These are phyloP conservation scores for Condylostylus longicornis DNA, from an alignment of 1,140 invertebrate species.

Conservation along the genomic window DNA sequence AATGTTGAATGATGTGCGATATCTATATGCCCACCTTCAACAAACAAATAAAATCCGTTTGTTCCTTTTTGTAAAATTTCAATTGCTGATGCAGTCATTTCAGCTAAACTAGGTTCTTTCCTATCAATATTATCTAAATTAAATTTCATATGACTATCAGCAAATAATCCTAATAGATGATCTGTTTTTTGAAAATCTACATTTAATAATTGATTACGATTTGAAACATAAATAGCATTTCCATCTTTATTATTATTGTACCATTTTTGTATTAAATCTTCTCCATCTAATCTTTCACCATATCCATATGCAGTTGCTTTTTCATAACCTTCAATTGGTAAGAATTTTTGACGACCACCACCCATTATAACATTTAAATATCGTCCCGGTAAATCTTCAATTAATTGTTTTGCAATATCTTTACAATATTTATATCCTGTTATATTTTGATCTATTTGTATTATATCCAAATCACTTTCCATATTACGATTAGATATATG, in stretches of 20 bases:
- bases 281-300: constrained; percentile 37
- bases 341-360: constrained; percentile 45
- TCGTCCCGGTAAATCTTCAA: constrained; percentile 40
- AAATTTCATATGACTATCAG: constrained; percentile 33
- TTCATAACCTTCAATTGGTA: too few species aligned
- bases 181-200: constrained; percentile 29
- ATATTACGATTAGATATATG: constrained; percentile 59
- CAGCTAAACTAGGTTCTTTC: constrained; percentile 49
- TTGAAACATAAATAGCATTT: constrained; percentile 44
- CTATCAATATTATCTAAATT: constrained; percentile 35
- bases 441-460: too few species aligned
- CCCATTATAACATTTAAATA: constrained; percentile 47
- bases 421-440: constrained; percentile 31
- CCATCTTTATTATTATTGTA: constrained; percentile 15
- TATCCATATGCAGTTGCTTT: too few species aligned
- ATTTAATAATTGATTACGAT: constrained; percentile 34
- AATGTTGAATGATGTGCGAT: constrained; percentile 47
- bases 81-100: constrained; percentile 58
- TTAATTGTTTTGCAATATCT: constrained; percentile 44
- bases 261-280: constrained; percentile 38
- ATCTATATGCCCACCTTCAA: constrained; percentile 51
- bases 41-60: constrained; percentile 44
- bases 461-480: constrained; percentile 55
- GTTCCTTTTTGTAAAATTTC: constrained; percentile 49
- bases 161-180: constrained; percentile 33